Evolutionary conservation across 2,888 invertebrate species (phyloP), one percentile per base, ranked within the genome.

Genomic region (Conchocele bisecta): DNA sequence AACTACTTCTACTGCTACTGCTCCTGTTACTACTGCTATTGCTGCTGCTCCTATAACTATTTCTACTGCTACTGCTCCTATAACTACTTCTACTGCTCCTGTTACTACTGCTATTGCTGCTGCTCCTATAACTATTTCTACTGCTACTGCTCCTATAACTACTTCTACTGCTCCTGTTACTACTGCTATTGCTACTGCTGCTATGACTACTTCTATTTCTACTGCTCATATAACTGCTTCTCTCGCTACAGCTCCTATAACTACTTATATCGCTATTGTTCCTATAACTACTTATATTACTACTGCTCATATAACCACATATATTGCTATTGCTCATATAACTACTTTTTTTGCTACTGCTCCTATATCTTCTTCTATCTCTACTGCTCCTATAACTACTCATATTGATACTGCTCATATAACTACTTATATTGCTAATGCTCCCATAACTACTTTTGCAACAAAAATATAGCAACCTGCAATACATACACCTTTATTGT

Each of bases 101-200:
- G 28, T 29, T 57, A 41, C 42, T 24, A 57, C 57, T 57, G 28
- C 57, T 42, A 41, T 42, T 57, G 20, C 57, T 42, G 41, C 57
- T 57, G 42, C 42, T 57, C 41, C 57, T 41, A 24, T 29, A 5
- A 57, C 57, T 41, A 41, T 9, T 57, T 15, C 57, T 57, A 57
- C 42, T 57, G 24, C 57, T 57, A 57, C 57, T 57, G 28, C 42
- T 57, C 26, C 57, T 41, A 57, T 42, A 26, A 57, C 57, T 41
- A 41, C 42, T 57, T 42, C 57, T 57, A 42, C 57, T 57, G 42
- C 57, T 57, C 26, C 57, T 57, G 28, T 42, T 57, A 57, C 42
- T 42, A 22, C 57, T 57, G n/a, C 42, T 26, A 41, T 17, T 42
- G 6, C 42, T 42, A 41, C 28, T 42, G 28, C 7, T 57, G 42